Evolutionary conservation across 2,888 invertebrate genomes (phyloP).

Genomic region (Nephrocerus scutellatus): DNA sequence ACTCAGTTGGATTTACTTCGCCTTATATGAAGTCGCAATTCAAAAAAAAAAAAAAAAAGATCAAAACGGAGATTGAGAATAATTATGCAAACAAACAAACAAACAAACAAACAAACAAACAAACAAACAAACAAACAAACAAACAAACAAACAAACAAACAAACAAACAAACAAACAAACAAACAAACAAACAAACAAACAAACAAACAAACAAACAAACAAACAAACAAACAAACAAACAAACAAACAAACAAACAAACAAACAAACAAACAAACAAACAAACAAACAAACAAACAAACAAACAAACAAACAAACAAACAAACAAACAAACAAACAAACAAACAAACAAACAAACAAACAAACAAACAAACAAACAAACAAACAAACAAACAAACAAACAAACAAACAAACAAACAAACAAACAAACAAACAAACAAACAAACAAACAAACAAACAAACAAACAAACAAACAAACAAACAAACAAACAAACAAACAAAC

Average conservation of each 20-base stretch:
- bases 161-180: not conserved
- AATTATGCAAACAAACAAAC: not conserved
- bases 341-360: not conserved
- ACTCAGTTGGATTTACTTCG: too few relatives aligned
- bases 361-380: not conserved
- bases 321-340: not conserved
- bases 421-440: not conserved
- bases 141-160: not conserved
- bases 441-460: not conserved
- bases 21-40: too few relatives aligned
- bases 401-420: not conserved
- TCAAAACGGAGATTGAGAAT: not conserved
- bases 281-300: not conserved
- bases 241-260: not conserved
- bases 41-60: not conserved
- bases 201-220: not conserved
- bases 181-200: not conserved
- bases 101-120: not conserved
- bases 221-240: not conserved
- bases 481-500: not conserved
- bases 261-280: not conserved
- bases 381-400: not conserved
- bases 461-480: not conserved
- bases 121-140: not conserved
- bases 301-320: not conserved